A percentile compares a stretch with the other conserved stretches of the same genome.
phyloP scores from a whole-genome alignment of 2,888 invertebrate genomes.

The Uloborus plumipes region DNA sequence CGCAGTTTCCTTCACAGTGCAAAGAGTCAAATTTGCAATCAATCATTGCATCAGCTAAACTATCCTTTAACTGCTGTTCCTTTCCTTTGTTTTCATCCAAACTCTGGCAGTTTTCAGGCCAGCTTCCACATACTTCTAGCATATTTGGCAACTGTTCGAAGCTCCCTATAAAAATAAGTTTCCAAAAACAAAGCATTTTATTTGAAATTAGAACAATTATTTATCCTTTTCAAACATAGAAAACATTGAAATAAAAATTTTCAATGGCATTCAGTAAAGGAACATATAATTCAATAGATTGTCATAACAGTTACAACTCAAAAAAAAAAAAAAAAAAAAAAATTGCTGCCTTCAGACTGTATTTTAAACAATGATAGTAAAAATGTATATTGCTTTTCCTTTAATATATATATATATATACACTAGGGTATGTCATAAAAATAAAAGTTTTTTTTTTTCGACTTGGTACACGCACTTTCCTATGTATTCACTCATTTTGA shows the following conservation, averaged over 20 bases:
- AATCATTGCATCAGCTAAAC: constrained; percentile 94
- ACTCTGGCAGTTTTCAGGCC: constrained; percentile 69
- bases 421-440: too few relatives aligned
- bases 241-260: neutral
- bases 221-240: neutral
- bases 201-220: neutral
- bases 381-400: too few relatives aligned
- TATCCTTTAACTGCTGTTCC: constrained; percentile 87
- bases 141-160: constrained; percentile 89
- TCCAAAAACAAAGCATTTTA: neutral
- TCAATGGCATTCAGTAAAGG: neutral
- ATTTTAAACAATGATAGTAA: neutral
- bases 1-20: constrained; percentile 34
- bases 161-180: constrained; percentile 77
- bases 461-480: too few relatives aligned
- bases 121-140: constrained; percentile 77
- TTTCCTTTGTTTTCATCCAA: constrained; percentile 68
- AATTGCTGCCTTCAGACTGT: neutral
- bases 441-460: too few relatives aligned
- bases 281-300: too few relatives aligned
- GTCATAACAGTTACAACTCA: too few relatives aligned
- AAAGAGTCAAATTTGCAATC: constrained; percentile 77
- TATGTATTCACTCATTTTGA: too few relatives aligned
- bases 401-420: too few relatives aligned
- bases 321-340: too few relatives aligned